Percentiles rank a stretch among this genome's conserved stretches.
Conservation (phyloP, 1,140 invertebrate genomes). For the Drosophila simulans region DNA sequence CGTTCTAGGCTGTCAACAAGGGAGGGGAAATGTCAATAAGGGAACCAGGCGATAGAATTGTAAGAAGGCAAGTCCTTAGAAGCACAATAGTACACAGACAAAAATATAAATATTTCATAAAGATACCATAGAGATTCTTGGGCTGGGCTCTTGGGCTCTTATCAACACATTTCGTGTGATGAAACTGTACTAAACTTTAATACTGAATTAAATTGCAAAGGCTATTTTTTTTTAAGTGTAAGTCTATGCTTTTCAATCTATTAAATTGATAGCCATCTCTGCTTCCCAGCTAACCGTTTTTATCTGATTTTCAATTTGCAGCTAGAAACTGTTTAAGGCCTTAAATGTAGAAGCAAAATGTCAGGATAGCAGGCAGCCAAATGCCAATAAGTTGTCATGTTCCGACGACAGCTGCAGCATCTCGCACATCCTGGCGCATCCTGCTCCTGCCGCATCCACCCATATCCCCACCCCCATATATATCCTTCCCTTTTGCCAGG, state of each 20-base stretch:
- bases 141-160: neutral
- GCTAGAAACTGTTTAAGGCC: slow-evolving; percentile 45
- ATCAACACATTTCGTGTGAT: too few species aligned
- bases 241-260: slow-evolving; percentile 15
- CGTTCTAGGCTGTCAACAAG: slow-evolving; percentile 58
- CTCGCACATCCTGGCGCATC: slow-evolving; percentile 52
- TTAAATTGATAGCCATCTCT: slow-evolving; percentile 13
- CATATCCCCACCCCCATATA: neutral
- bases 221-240: neutral
- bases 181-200: too few species aligned
- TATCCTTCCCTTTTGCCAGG: slow-evolving; percentile 14
- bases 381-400: slow-evolving; percentile 65
- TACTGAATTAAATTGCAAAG: too few species aligned
- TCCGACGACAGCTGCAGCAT: slow-evolving; percentile 46
- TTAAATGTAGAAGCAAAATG: slow-evolving; percentile 17
- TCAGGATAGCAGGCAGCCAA: slow-evolving; percentile 35
- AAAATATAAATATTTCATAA: neutral
- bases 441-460: slow-evolving; percentile 32
- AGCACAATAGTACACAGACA: neutral
- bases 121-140: too few species aligned
- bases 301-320: slow-evolving; percentile 57
- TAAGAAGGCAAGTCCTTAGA: neutral
- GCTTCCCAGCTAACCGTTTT: neutral
- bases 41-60: slow-evolving; percentile 14
- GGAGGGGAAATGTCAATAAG: slow-evolving; percentile 48